Base-by-base conservation (phyloP, 2,888 invertebrate genomes). In the Corythucha ciliata region DNA sequence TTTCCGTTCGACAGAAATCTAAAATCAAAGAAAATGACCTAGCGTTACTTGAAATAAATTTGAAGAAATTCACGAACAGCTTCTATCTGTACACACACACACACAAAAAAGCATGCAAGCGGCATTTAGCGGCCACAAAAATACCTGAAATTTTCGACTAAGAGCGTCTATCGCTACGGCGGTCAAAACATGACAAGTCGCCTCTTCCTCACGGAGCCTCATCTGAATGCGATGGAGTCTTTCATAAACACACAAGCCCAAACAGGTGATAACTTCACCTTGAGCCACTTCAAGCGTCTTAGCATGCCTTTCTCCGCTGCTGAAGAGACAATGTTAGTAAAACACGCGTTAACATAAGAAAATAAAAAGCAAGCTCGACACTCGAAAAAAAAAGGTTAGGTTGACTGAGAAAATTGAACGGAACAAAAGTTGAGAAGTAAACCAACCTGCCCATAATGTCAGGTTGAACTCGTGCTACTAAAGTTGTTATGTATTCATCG, bases 221-320 rank as follows among this genome's bases (percentile, higher is more conserved):
- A 89, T 78, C 62, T 88, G 85, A 56, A 93, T 83, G 59, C 85
- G 80, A 66, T 91, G 86, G 41, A 94, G 75, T 52, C 91, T 77
- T 66, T 92, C 91, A 67, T 90, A 90, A 63, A 93, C 81, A 68
- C 91, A 90, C 68, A 93, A 85, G 10, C 93, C 93, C 54, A 94
- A 77, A 68, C 93, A 94, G 8, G 91, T 92, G 58, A 94, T 74
- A 51, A 94, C 92, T 72, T 94, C 93, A 70, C 93, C 92, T 70
- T 94, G 93, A 61, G 93, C 93, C 59, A 92, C 90, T 73, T 93
- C 93, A 62, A 94, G 71, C n/a, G 93, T 93, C 71, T 93, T 93
- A 6, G 93, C 93, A 68, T 94, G 93, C 51, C 93, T 77, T 68
- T 93, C 93, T 56, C 92, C 76, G 60, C 85, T 80, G 65, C 84